Percentiles rank a stretch among this genome's conserved stretches.
Conservation (phyloP, 2,797 vertebrate genomes). For the Rhinoraja longicauda region DNA sequence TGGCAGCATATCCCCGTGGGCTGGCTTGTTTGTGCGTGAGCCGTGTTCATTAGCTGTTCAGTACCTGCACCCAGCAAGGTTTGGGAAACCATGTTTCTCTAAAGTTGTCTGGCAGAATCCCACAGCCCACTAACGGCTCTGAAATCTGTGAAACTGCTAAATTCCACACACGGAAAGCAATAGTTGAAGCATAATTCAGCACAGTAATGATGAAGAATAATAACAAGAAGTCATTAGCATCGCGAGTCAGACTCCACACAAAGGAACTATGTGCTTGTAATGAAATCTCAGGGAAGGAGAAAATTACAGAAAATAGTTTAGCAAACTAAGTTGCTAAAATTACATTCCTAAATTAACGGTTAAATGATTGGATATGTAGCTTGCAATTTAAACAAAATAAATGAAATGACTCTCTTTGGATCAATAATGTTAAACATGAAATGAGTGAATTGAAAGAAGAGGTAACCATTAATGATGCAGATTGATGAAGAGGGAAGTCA, state of each 20-base stretch:
- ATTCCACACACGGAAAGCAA: background rate
- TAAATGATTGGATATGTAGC: background rate
- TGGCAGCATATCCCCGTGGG: too few species aligned
- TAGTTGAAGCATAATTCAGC: background rate
- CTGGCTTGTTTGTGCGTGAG: too few species aligned
- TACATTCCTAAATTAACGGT: background rate
- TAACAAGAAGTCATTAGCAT: background rate
- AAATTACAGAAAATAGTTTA: background rate
- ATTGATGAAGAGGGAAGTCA: too few species aligned
- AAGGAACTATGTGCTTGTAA: background rate
- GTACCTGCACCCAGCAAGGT: background rate
- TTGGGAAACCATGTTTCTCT: background rate
- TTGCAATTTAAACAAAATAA: background rate
- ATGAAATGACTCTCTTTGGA: background rate
- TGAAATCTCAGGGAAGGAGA: background rate
- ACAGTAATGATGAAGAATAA: background rate
- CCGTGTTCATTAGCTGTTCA: too few species aligned
- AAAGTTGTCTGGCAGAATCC: background rate
- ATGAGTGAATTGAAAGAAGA: background rate
- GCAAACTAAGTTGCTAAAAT: background rate
- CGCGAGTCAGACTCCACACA: background rate
- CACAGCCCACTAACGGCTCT: background rate
- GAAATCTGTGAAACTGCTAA: background rate
- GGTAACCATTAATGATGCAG: background rate
- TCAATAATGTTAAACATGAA: slow-evolving; percentile 24